Evolutionary conservation across 2,113 vertebrate species (phyloP).

Genomic region (Acanthisitta chloris): DNA sequence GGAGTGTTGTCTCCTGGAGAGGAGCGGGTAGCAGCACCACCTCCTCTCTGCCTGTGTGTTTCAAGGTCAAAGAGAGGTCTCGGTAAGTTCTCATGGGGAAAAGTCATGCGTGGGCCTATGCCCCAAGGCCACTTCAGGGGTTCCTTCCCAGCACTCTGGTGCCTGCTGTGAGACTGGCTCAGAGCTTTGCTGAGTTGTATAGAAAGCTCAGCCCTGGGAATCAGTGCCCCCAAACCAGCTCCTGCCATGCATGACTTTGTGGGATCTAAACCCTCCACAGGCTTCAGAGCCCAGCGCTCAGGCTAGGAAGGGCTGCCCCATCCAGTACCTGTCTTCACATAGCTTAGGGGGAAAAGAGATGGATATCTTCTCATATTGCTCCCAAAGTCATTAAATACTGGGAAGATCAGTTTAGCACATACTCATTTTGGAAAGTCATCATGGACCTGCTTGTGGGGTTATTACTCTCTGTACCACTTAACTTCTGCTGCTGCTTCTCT

Average conservation of each 20-base stretch:
- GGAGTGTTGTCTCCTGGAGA: neutral
- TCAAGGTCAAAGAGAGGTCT: neutral
- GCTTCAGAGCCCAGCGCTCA: neutral
- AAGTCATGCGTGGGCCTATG: neutral
- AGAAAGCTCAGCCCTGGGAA: neutral
- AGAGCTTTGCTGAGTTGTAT: neutral
- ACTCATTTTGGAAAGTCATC: neutral
- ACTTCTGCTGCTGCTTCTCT: neutral
- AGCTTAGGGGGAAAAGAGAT: neutral
- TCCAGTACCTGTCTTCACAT: rapidly evolving
- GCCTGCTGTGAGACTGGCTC: neutral
- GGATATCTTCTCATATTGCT: neutral
- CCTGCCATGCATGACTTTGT: neutral
- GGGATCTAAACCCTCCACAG: neutral
- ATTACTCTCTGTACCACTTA: neutral
- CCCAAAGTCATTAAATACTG: neutral
- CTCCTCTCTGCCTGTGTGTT: neutral
- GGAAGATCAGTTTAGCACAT: neutral
- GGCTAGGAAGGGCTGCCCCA: neutral
- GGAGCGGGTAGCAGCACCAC: neutral
- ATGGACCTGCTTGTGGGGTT: neutral
- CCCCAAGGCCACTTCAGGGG: neutral
- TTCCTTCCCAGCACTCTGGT: neutral
- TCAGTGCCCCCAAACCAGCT: neutral
- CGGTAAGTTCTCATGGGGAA: neutral